Evolutionary conservation across 2,113 vertebrate genomes (phyloP).

Genomic region (Scolopax mira): DNA sequence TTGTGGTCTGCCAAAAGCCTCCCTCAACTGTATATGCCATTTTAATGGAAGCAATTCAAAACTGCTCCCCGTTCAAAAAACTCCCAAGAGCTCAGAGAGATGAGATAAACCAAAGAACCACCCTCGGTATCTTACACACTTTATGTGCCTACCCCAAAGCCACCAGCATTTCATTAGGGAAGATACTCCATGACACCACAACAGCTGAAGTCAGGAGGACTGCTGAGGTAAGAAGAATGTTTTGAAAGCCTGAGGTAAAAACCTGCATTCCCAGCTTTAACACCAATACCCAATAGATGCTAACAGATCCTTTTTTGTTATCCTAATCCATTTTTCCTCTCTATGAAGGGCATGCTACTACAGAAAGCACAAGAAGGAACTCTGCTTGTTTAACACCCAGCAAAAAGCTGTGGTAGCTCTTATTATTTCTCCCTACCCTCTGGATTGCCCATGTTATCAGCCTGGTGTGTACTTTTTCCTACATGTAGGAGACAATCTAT

Average conservation of each 20-base stretch:
- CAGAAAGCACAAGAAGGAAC: background rate
- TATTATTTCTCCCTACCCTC: background rate
- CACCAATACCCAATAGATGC: fast-evolving
- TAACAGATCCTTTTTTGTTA: background rate
- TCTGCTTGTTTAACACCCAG: background rate
- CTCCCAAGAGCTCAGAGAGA: background rate
- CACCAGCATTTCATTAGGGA: background rate
- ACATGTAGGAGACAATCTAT: background rate
- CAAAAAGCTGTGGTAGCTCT: background rate
- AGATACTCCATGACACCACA: background rate
- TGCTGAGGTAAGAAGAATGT: background rate
- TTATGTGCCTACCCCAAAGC: background rate
- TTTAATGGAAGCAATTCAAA: background rate
- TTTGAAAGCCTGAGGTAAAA: background rate
- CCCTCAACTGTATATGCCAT: background rate
- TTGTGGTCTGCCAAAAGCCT: background rate
- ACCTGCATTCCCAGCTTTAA: background rate
- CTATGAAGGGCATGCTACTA: background rate
- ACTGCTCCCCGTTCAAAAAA: background rate
- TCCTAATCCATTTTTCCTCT: background rate
- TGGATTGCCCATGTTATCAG: background rate
- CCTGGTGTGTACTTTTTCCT: background rate
- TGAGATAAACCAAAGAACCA: background rate
- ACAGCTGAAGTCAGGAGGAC: background rate
- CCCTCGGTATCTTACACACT: background rate